Percentiles rank a stretch among this genome's conserved stretches.
Evolutionary conservation across 2,797 vertebrate genomes (phyloP).

Genomic region (Calcarius lapponicus): DNA sequence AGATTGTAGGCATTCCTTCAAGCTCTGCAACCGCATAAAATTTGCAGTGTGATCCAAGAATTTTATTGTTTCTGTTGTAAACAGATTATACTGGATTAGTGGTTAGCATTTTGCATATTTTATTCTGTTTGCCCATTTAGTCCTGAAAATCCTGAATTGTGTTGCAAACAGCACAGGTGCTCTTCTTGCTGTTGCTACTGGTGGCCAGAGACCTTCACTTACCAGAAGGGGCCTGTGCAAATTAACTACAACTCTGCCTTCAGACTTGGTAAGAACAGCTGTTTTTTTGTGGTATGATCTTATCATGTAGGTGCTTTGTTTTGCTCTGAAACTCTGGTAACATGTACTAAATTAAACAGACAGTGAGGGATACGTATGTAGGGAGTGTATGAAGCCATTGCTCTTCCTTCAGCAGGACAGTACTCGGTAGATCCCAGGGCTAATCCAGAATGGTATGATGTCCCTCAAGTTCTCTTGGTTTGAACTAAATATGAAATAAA

Average conservation of each 20-base stretch:
- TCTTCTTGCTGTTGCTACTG: background rate
- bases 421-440: background rate
- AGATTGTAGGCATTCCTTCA: background rate
- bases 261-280: background rate
- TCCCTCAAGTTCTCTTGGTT: background rate
- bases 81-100: constrained; percentile 26
- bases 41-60: background rate
- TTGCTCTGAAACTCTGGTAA: background rate
- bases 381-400: background rate
- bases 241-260: background rate
- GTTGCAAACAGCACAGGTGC: background rate
- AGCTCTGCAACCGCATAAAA: background rate
- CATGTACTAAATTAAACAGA: background rate
- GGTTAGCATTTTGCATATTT: constrained; percentile 4
- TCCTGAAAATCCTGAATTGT: background rate
- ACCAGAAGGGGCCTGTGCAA: background rate
- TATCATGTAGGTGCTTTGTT: background rate
- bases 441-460: background rate
- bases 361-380: rapidly evolving
- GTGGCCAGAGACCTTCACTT: background rate
- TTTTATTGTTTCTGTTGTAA: constrained; percentile 39
- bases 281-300: background rate
- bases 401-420: background rate
- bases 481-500: background rate
- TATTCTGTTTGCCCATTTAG: background rate